phyloP scores from a whole-genome alignment of 2,113 vertebrate species.

The Pseudolaguvia tuberculata region DNA sequence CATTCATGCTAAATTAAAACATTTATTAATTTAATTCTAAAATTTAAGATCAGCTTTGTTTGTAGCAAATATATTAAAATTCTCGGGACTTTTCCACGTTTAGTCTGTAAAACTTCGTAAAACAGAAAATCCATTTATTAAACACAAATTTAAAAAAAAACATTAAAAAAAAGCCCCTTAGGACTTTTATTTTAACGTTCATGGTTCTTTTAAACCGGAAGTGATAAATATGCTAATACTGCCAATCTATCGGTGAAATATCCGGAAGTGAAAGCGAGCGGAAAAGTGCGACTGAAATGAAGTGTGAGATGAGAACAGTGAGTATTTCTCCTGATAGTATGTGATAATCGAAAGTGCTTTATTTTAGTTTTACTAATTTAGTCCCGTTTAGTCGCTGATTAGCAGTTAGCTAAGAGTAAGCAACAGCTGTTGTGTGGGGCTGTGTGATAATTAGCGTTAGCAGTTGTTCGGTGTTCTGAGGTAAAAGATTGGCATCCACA shows the following conservation, averaged over 20 bases:
- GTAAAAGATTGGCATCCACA: no score
- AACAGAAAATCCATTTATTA: no score
- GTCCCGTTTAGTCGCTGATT: neutral
- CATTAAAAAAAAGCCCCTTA: neutral
- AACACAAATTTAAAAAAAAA: no score
- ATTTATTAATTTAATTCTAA: no score
- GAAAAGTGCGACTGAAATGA: conserved; percentile 47
- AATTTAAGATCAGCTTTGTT: no score
- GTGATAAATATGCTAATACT: neutral
- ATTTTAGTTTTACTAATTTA: neutral
- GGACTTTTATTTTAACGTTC: conserved; percentile 1
- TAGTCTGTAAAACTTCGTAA: no score
- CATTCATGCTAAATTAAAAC: no score
- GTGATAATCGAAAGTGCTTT: neutral
- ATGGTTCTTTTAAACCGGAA: conserved; percentile 13
- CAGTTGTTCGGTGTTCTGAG: neutral
- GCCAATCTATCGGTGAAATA: conserved; percentile 21
- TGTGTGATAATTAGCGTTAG: neutral
- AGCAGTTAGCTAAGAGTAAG: neutral
- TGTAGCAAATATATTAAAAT: no score
- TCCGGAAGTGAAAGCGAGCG: conserved; percentile 51
- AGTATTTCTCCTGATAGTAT: conserved; percentile 34
- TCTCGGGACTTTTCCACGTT: no score
- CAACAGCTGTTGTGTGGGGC: neutral
- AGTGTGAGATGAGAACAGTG: conserved; percentile 55